Base-by-base conservation (phyloP, 1,140 invertebrate genomes). In the Drosophila carrolli region DNA sequence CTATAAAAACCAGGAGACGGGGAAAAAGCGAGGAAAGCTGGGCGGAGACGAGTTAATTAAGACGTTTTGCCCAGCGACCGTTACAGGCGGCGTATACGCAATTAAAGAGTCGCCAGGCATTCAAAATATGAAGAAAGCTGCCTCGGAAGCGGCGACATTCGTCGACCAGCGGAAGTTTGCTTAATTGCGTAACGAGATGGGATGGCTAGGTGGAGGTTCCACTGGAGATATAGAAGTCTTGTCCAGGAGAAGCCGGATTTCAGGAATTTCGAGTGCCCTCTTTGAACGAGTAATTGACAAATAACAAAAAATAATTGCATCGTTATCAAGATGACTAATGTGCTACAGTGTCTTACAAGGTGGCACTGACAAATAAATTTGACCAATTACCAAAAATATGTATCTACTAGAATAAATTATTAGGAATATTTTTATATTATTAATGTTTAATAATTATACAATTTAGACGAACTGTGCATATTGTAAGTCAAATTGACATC, bases 71-170 rank as follows among this genome's bases (percentile, higher is more conserved):
- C 85, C 84, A 89, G 58, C 77, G 73, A 90, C 77, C 84, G 83
- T 86, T 77, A 79, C 84, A 79, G 47, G 77, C 77, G 74, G 68
- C 83, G 84, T 89, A 89, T 89, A 84, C 81, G 81, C 84, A 89
- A 89, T 86, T 86, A 86, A 78, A 72, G 43, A 56, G 65, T 44
- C 56, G 19, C 46, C 46, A 74, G 63, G 82, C 82, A 86, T 86
- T 86, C 71, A 76, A 86, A 86, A 77, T 80, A 86, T 86, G 83
- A 86, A 89, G 75, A 89, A 86, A 86, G 83, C 82, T 57, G 72
- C 51, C 70, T 71, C 75, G 78, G 78, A 85, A 86, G 83, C 79
- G 59, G 56, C 75, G 71, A 78, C 83, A 88, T 66, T 55, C 50
- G 53, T 60, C 74, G 70, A 48, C 48, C 68, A 89, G 82, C 84